These are phyloP conservation scores for Elachura formosa DNA, from an alignment of 2,113 vertebrate species.

Conservation along the genomic window DNA sequence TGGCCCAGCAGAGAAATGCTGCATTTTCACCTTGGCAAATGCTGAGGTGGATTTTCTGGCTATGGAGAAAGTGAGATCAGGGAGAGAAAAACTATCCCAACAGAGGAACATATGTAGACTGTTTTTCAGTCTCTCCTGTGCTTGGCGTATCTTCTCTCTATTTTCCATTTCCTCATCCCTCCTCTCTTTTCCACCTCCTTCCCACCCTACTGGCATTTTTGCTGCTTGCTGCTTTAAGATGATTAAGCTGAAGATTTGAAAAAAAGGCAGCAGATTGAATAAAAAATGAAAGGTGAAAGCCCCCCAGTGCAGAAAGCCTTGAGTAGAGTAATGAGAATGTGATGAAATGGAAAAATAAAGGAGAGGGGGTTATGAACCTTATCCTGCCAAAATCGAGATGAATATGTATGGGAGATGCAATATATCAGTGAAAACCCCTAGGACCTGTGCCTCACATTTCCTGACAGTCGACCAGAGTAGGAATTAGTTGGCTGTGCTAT, in stretches of 20 bases:
- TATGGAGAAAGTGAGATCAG: slow-evolving; percentile 48
- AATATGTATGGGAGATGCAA: neutral
- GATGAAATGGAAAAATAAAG: neutral
- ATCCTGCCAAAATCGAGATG: neutral
- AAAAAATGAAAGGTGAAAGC: neutral
- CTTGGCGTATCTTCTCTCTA: neutral
- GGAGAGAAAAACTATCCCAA: slow-evolving; percentile 1
- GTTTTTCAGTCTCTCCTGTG: neutral
- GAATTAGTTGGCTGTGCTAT: neutral
- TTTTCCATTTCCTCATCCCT: slow-evolving; percentile 13
- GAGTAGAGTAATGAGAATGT: neutral
- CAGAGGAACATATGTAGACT: neutral
- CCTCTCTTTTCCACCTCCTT: neutral
- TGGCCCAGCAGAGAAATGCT: slow-evolving; percentile 13
- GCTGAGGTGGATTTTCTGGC: slow-evolving; percentile 15
- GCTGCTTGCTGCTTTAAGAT: neutral
- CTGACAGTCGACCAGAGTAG: neutral
- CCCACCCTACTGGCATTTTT: neutral
- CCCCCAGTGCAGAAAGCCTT: neutral
- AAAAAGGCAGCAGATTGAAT: neutral
- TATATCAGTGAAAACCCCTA: neutral
- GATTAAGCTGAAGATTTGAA: neutral
- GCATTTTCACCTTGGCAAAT: slow-evolving; percentile 16
- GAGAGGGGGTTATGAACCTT: neutral
- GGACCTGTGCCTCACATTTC: neutral